Percentiles rank a stretch among this genome's conserved stretches.
Conservation (phyloP, 2,888 invertebrate species). For the Bombylius discolor region DNA sequence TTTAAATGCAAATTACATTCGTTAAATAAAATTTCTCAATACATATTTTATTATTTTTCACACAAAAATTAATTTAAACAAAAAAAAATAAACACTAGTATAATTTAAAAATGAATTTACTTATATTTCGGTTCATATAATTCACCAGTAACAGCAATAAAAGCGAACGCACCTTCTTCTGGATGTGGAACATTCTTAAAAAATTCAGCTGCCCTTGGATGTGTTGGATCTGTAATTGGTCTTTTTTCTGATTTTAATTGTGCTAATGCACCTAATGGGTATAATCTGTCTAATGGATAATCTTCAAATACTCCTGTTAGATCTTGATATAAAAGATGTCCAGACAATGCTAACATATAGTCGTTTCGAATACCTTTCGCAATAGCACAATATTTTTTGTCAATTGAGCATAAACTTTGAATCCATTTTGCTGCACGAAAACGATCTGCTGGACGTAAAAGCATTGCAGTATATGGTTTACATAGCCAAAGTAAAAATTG, state of each 20-base stretch:
- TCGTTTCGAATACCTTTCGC: constrained; percentile 44
- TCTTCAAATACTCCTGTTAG: constrained; percentile 39
- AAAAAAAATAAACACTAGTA: too few species aligned
- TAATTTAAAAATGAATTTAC: background rate
- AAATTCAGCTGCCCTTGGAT: constrained; percentile 38
- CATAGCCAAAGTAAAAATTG: constrained; percentile 37
- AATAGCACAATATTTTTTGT: constrained; percentile 32
- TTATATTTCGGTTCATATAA: constrained; percentile 17
- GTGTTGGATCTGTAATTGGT: constrained; percentile 37
- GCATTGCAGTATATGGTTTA: constrained; percentile 37
- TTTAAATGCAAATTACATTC: too few species aligned
- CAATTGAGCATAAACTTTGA: constrained; percentile 38
- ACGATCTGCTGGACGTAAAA: constrained; percentile 34
- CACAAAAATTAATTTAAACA: too few species aligned
- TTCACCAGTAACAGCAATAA: constrained; percentile 42
- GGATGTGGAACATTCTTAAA: constrained; percentile 37
- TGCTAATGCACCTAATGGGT: constrained; percentile 32
- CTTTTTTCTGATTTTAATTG: constrained; percentile 31
- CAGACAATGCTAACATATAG: constrained; percentile 41
- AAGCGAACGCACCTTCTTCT: constrained; percentile 43
- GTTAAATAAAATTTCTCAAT: too few species aligned
- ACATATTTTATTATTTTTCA: too few species aligned
- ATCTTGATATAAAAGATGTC: constrained; percentile 28
- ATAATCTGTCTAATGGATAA: constrained; percentile 34
- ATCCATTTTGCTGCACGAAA: constrained; percentile 39